These are phyloP conservation scores for Cacoxenus indagator DNA, from an alignment of 2,888 invertebrate species.

Conservation along the genomic window DNA sequence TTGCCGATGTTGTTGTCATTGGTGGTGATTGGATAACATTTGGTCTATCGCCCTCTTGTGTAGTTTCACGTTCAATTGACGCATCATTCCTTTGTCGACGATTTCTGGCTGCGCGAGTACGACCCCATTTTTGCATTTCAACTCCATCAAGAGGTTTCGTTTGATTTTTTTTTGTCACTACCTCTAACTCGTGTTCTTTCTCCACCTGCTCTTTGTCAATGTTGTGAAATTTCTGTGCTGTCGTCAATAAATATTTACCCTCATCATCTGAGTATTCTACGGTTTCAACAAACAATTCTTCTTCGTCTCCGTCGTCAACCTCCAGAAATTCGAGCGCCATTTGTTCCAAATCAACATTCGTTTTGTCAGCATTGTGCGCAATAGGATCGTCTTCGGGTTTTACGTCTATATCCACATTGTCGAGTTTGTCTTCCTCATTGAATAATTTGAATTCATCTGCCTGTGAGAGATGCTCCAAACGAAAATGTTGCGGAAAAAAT, in stretches of 20 bases:
- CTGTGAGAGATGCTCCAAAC: constrained; percentile 35
- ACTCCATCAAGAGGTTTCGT: too few relatives aligned
- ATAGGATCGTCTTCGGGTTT: constrained; percentile 48
- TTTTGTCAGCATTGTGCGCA: constrained; percentile 31
- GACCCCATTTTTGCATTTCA: background rate
- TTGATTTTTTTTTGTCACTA: background rate
- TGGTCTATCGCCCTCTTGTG: too few relatives aligned
- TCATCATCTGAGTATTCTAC: background rate
- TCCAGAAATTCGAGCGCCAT: constrained; percentile 41
- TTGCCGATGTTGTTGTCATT: background rate
- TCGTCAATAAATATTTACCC: background rate
- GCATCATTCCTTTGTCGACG: too few relatives aligned
- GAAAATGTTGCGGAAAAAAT: constrained; percentile 55
- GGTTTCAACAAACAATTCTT: background rate
- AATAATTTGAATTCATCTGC: constrained; percentile 2
- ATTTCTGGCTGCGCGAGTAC: background rate
- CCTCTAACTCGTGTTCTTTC: too few relatives aligned
- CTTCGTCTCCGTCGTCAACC: constrained; percentile 23
- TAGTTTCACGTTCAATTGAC: too few relatives aligned
- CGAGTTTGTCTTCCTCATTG: constrained; percentile 18
- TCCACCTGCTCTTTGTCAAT: too few relatives aligned
- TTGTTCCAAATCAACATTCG: constrained; percentile 31
- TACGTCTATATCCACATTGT: constrained; percentile 5
- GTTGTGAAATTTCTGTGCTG: background rate
- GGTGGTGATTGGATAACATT: too few relatives aligned